A percentile compares a stretch with the other conserved stretches of the same genome.
These are phyloP conservation scores for Orthonychiurus folsomi DNA, from an alignment of 2,888 invertebrate species.

Conservation along the genomic window DNA sequence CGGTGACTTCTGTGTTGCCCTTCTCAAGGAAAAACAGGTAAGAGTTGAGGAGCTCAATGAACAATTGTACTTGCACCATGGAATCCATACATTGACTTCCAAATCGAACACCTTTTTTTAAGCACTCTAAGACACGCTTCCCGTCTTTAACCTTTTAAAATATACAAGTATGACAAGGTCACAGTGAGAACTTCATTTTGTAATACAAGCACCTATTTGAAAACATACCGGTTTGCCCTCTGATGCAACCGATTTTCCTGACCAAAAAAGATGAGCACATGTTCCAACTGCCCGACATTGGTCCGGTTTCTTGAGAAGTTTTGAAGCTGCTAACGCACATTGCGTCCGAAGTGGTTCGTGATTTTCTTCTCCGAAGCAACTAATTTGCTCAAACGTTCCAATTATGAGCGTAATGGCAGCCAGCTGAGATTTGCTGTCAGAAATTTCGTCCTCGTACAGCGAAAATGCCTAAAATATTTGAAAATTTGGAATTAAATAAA, in stretches of 20 bases:
- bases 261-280: slow-evolving; percentile 97
- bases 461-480: slow-evolving; percentile 75
- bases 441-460: slow-evolving; percentile 95
- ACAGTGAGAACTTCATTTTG: not conserved
- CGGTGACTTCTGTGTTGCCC: slow-evolving; percentile 62
- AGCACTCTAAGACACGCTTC: slow-evolving; percentile 81
- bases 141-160: slow-evolving; percentile 69
- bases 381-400: slow-evolving; percentile 88
- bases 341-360: slow-evolving; percentile 92
- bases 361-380: slow-evolving; percentile 91
- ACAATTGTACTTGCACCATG: slow-evolving; percentile 89
- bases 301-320: slow-evolving; percentile 93
- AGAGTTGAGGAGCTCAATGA: slow-evolving; percentile 87
- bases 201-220: too few relatives aligned
- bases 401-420: slow-evolving; percentile 93
- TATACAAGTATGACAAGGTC: slow-evolving; percentile 14
- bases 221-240: slow-evolving; percentile 48
- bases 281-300: slow-evolving; percentile 90
- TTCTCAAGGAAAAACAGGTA: slow-evolving; percentile 89
- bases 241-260: slow-evolving; percentile 57
- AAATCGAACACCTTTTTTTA: slow-evolving; percentile 89
- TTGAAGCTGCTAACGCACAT: slow-evolving; percentile 90
- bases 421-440: slow-evolving; percentile 91
- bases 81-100: slow-evolving; percentile 97
- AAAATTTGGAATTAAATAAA: slow-evolving; percentile 38